phyloP scores from a whole-genome alignment of 2,888 invertebrate genomes.

The Pachliopta kotzebuea region DNA sequence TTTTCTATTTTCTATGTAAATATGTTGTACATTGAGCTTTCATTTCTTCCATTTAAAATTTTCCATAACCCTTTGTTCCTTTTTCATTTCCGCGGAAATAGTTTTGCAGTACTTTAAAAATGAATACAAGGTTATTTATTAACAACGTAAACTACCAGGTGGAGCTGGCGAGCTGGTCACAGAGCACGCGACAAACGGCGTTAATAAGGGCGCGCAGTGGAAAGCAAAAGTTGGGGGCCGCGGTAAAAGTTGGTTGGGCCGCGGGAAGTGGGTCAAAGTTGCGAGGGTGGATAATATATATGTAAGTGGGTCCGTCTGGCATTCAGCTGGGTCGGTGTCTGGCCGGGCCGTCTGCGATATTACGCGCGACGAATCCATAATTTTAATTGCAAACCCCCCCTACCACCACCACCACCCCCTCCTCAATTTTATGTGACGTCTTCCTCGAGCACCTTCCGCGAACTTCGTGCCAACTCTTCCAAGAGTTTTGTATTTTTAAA shows the following conservation, averaged over 20 bases:
- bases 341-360: conserved; percentile 35
- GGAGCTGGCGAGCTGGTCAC: not conserved
- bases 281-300: conserved; percentile 47
- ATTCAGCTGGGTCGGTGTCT: conserved; percentile 29
- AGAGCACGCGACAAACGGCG: conserved; percentile 32
- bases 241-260: conserved; percentile 59
- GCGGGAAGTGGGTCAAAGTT: conserved; percentile 66
- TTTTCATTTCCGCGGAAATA: too few relatives aligned
- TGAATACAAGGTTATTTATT: not conserved
- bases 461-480: too few relatives aligned
- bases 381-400: conserved; percentile 35
- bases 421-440: conserved; percentile 18
- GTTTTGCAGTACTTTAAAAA: too few relatives aligned
- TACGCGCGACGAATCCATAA: conserved; percentile 36
- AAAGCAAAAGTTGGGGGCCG: conserved; percentile 43
- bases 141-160: not conserved
- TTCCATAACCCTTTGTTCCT: too few relatives aligned
- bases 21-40: too few relatives aligned
- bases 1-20: too few relatives aligned
- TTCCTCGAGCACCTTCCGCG: too few relatives aligned
- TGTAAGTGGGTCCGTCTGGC: conserved; percentile 52
- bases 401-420: too few relatives aligned
- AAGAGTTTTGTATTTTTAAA: too few relatives aligned
- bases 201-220: conserved; percentile 31
- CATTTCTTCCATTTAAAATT: too few relatives aligned